These are phyloP conservation scores for Lontra canadensis DNA, from an alignment of 2,113 vertebrate genomes.

Conservation along the genomic window DNA sequence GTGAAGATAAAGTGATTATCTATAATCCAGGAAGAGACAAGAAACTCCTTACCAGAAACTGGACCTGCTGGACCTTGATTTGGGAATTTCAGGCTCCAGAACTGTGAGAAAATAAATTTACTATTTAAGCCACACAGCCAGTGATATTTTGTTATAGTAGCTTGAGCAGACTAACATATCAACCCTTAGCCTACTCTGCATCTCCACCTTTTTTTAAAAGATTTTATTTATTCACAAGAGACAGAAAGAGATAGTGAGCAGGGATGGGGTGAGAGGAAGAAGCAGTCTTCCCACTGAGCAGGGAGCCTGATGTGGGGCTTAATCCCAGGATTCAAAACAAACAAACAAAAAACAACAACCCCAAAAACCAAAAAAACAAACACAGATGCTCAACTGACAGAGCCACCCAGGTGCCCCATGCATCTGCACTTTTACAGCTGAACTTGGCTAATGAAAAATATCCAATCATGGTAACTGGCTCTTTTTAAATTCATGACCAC, in stretches of 20 bases:
- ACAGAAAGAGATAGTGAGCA: no score
- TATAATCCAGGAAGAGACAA: background rate
- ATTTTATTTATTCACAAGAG: no score
- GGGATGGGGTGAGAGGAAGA: no score
- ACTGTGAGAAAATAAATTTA: background rate
- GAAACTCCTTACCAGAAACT: background rate
- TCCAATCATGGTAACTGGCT: background rate
- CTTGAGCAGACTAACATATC: background rate
- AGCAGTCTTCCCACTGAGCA: no score
- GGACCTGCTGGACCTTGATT: background rate
- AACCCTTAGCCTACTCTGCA: background rate
- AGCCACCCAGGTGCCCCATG: no score
- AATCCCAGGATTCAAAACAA: no score
- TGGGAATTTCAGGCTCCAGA: background rate
- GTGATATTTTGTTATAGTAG: background rate
- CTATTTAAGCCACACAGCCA: background rate
- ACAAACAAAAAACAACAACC: no score
- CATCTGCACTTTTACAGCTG: background rate
- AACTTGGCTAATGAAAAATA: background rate
- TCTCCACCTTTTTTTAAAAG: background rate
- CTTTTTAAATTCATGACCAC: conserved; percentile 25
- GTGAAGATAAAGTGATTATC: background rate
- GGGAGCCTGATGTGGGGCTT: no score
- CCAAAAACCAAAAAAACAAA: no score
- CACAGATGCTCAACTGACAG: no score